A percentile compares a stretch with the other conserved stretches of the same genome.
Conservation (phyloP, 2,888 invertebrate genomes). For the Cosmopolites sordidus region DNA sequence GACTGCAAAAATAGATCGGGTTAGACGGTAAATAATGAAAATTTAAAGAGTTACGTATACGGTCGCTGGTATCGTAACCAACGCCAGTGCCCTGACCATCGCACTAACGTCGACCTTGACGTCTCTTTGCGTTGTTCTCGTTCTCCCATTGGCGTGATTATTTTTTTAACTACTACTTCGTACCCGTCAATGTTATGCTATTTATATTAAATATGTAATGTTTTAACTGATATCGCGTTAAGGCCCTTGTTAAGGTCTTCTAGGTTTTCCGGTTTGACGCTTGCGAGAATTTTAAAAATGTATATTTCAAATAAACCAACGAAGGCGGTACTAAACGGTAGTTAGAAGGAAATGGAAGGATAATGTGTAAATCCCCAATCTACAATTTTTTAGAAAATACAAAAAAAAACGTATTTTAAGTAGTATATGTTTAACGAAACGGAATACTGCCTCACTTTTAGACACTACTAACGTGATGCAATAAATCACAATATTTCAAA, state of each 20-base stretch:
- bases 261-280: background rate
- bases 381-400: no score
- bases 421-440: no score
- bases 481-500: no score
- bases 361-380: no score
- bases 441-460: no score
- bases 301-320: no score
- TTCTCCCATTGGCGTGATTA: conserved; percentile 23
- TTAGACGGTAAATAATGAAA: conserved; percentile 22
- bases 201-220: conserved; percentile 7
- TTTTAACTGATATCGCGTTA: background rate
- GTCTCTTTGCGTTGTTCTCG: conserved; percentile 24
- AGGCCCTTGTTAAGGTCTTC: background rate
- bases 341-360: no score
- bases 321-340: no score
- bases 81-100: conserved; percentile 24
- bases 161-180: conserved; percentile 18
- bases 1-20: conserved; percentile 24
- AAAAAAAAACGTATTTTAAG: no score
- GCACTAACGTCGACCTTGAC: conserved; percentile 22
- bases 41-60: conserved; percentile 24
- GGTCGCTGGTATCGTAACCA: conserved; percentile 3
- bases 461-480: no score
- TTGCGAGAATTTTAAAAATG: no score
- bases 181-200: conserved; percentile 12